Evolutionary conservation across 2,888 invertebrate species (phyloP).

Genomic region (Pollenia amentaria): DNA sequence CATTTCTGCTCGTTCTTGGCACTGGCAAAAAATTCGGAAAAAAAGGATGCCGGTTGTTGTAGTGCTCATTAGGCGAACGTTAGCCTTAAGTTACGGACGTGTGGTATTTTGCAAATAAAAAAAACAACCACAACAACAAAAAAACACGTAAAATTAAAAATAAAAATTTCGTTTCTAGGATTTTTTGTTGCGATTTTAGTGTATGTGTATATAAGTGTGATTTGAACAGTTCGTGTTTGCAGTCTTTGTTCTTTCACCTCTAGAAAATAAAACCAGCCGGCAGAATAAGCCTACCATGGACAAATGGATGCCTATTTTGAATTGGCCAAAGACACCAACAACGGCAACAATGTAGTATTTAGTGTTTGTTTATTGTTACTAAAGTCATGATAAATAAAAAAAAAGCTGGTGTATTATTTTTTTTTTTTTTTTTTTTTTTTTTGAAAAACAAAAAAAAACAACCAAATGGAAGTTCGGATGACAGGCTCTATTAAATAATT

Average conservation of each 20-base stretch:
- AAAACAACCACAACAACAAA: conserved; percentile 22
- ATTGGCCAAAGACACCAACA: conserved; percentile 33
- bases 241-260: conserved; percentile 24
- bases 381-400: conserved; percentile 18
- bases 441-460: background rate
- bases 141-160: conserved; percentile 51
- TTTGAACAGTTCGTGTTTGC: background rate
- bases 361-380: conserved; percentile 33
- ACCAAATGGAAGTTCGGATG: conserved; percentile 63
- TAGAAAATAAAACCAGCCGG: background rate
- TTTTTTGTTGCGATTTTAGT: conserved; percentile 2
- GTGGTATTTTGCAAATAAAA: conserved; percentile 70
- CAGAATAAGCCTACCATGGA: background rate
- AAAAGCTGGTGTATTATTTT: conserved; percentile 4
- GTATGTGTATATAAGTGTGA: background rate
- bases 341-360: conserved; percentile 19
- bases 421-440: too few relatives aligned
- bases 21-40: conserved; percentile 60
- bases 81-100: conserved; percentile 81
- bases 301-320: background rate
- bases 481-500: conserved; percentile 71
- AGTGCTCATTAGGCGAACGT: conserved; percentile 83
- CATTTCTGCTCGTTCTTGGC: conserved; percentile 46
- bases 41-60: conserved; percentile 81
- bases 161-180: conserved; percentile 12